These are phyloP conservation scores for Pseudorectes ferrugineus DNA, from an alignment of 2,113 vertebrate genomes.

Conservation along the genomic window DNA sequence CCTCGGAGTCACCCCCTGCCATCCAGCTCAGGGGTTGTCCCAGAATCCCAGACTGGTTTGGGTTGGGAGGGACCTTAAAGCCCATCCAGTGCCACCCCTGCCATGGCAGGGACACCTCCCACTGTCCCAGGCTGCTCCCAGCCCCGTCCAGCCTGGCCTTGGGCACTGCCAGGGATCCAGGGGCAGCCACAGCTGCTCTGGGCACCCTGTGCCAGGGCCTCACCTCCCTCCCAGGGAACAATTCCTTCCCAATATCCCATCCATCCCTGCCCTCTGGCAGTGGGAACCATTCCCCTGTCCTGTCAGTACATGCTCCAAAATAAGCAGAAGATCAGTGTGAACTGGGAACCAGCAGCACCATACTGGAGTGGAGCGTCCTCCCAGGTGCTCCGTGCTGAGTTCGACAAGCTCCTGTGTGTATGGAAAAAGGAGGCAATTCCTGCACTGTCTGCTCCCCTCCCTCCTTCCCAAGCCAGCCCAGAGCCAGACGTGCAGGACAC, in stretches of 20 bases:
- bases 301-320: neutral
- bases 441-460: rapidly evolving
- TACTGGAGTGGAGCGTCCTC: rapidly evolving
- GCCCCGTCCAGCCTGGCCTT: neutral
- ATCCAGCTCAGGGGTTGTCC: neutral
- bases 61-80: rapidly evolving
- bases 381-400: neutral
- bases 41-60: neutral
- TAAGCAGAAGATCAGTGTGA: rapidly evolving
- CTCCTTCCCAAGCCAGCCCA: neutral
- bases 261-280: neutral
- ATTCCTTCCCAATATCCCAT: rapidly evolving
- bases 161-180: neutral
- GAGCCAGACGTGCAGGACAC: neutral
- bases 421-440: neutral
- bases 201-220: neutral
- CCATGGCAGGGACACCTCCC: neutral
- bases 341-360: rapidly evolving
- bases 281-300: neutral
- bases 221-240: neutral
- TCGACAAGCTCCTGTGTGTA: rapidly evolving
- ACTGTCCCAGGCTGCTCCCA: neutral
- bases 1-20: neutral
- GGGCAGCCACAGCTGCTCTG: neutral
- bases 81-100: rapidly evolving